phyloP scores from a whole-genome alignment of 1,140 invertebrate species.

The Luehdorfia chinensis region DNA sequence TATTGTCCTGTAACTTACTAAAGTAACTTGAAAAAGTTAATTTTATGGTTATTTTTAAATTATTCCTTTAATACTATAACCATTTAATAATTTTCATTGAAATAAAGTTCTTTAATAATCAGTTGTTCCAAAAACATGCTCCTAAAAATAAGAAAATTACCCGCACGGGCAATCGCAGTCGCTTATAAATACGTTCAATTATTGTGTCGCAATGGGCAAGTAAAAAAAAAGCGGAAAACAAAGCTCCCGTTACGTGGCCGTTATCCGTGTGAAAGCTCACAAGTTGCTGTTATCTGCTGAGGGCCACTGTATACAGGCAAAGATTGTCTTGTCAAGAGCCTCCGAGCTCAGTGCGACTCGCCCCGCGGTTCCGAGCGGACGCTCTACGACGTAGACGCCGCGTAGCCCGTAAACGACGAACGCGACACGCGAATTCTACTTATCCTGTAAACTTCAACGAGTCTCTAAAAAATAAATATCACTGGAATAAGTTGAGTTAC shows the following conservation, averaged over 20 bases:
- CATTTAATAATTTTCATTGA: too few species aligned
- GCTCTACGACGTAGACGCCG: slow-evolving; percentile 43
- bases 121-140: too few species aligned
- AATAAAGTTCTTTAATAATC: too few species aligned
- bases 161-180: too few species aligned
- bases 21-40: too few species aligned
- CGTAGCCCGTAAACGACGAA: too few species aligned
- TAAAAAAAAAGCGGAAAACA: slow-evolving; percentile 47
- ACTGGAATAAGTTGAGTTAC: background rate
- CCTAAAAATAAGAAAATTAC: too few species aligned
- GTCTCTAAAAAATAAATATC: background rate
- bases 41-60: too few species aligned
- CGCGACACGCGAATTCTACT: slow-evolving; percentile 26
- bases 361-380: slow-evolving; percentile 56
- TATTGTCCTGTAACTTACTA: too few species aligned
- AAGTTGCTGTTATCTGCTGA: slow-evolving; percentile 66
- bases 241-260: slow-evolving; percentile 46
- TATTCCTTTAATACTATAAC: too few species aligned
- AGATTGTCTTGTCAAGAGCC: slow-evolving; percentile 69
- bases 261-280: slow-evolving; percentile 66
- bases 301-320: slow-evolving; percentile 56
- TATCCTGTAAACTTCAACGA: slow-evolving; percentile 18
- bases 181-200: too few species aligned
- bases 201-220: too few species aligned
- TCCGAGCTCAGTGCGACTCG: slow-evolving; percentile 58